Conservation (phyloP, 2,888 invertebrate genomes). For the Drosophila anceps region DNA sequence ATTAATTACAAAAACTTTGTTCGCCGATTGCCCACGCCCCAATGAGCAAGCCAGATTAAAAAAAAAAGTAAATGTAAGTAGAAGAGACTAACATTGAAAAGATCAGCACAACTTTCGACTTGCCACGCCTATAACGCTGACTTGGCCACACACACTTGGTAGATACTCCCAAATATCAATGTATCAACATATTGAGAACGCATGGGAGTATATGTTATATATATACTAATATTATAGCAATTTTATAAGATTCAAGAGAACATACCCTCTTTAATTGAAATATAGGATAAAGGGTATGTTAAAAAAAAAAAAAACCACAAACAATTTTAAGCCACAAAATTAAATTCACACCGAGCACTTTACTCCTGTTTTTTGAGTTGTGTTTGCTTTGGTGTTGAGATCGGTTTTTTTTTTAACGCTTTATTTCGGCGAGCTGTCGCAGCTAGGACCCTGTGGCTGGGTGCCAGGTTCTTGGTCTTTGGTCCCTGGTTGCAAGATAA, state of each 20-base stretch:
- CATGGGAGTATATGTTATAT: not conserved
- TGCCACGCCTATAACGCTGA: no score
- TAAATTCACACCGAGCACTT: slow-evolving; percentile 65
- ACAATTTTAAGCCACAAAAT: slow-evolving; percentile 71
- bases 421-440: slow-evolving; percentile 36
- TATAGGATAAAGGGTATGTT: slow-evolving; percentile 11
- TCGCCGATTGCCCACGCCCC: no score
- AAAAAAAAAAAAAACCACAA: slow-evolving; percentile 25
- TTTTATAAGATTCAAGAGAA: not conserved
- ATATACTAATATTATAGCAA: not conserved
- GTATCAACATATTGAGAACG: not conserved
- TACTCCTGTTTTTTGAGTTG: slow-evolving; percentile 9
- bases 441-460: slow-evolving; percentile 12
- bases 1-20: no score
- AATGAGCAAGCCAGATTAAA: no score
- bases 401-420: slow-evolving; percentile 40
- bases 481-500: slow-evolving; percentile 54
- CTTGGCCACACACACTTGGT: no score
- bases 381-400: slow-evolving; percentile 34
- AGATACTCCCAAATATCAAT: no score
- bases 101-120: no score
- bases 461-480: slow-evolving; percentile 17
- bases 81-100: no score
- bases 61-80: no score
- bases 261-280: not conserved